A percentile compares a stretch with the other conserved stretches of the same genome.
Conservation (phyloP, 2,113 vertebrate genomes). For the Oncorhynchus gorbuscha region DNA sequence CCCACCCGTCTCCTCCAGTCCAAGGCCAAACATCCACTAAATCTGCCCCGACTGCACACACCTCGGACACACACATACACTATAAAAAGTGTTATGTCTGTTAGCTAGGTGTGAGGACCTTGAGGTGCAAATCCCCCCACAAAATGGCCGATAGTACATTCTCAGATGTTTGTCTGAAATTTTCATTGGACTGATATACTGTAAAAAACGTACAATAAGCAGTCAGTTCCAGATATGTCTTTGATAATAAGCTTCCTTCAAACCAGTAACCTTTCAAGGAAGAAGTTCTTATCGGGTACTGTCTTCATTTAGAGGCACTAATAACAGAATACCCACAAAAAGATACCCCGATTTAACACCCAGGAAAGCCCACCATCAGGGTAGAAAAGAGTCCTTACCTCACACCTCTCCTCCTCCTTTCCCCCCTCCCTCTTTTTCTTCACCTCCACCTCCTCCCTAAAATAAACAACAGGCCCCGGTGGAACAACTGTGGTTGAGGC, state of each 20-base stretch:
- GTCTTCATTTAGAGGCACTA: conserved; percentile 4
- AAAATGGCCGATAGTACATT: background rate
- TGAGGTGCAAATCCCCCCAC: background rate
- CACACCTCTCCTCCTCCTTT: background rate
- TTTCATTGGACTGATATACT: background rate
- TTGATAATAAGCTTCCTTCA: background rate
- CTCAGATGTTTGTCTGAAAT: background rate
- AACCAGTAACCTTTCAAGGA: background rate
- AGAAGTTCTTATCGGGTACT: background rate
- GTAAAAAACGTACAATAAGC: no score
- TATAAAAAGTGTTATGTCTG: background rate
- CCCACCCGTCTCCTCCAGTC: conserved; percentile 19
- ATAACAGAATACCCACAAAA: conserved; percentile 21
- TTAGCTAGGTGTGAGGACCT: background rate
- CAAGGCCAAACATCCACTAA: conserved; percentile 63
- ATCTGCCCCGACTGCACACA: conserved; percentile 33
- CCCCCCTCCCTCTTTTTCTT: conserved; percentile 1
- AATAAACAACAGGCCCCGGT: conserved; percentile 18
- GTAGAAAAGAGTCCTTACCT: conserved; percentile 39
- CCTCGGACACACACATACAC: background rate
- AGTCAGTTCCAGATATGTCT: background rate
- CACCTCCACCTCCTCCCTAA: conserved; percentile 13
- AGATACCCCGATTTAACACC: conserved; percentile 18
- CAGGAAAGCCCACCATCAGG: conserved; percentile 6
- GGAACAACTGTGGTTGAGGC: conserved; percentile 57